Evolutionary conservation across 2,797 vertebrate genomes (phyloP).

Genomic region (Manis pentadactyla): DNA sequence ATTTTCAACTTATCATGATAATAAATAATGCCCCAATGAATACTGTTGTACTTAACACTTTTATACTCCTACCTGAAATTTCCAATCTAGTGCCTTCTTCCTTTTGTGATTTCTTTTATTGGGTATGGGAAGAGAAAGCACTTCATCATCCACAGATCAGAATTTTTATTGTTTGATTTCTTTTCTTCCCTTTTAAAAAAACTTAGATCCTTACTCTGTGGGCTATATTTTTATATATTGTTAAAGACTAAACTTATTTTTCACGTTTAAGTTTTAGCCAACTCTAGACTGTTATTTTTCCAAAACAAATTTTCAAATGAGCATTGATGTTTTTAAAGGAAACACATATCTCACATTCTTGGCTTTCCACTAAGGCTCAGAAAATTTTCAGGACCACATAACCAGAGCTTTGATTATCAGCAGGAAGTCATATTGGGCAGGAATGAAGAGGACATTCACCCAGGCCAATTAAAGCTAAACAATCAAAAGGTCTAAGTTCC

Average conservation of each 20-base stretch:
- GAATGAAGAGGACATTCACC: background rate
- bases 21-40: constrained; percentile 20
- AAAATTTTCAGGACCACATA: background rate
- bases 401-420: constrained; percentile 29
- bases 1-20: constrained; percentile 5
- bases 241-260: constrained; percentile 13
- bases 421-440: constrained; percentile 34
- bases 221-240: background rate
- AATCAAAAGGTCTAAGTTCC: background rate
- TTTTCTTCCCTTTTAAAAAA: background rate
- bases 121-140: background rate
- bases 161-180: background rate
- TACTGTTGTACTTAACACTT: background rate
- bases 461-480: constrained; percentile 36
- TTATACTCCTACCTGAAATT: background rate
- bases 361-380: background rate
- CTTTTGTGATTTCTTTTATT: constrained; percentile 42
- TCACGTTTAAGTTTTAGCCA: constrained; percentile 4
- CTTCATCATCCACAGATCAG: background rate
- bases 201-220: background rate
- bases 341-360: background rate
- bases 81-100: background rate
- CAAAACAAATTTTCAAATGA: constrained; percentile 39
- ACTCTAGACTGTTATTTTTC: background rate
- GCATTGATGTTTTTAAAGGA: constrained; percentile 43